These are phyloP conservation scores for Podilymbus podiceps DNA, from an alignment of 2,113 vertebrate species.

Conservation along the genomic window DNA sequence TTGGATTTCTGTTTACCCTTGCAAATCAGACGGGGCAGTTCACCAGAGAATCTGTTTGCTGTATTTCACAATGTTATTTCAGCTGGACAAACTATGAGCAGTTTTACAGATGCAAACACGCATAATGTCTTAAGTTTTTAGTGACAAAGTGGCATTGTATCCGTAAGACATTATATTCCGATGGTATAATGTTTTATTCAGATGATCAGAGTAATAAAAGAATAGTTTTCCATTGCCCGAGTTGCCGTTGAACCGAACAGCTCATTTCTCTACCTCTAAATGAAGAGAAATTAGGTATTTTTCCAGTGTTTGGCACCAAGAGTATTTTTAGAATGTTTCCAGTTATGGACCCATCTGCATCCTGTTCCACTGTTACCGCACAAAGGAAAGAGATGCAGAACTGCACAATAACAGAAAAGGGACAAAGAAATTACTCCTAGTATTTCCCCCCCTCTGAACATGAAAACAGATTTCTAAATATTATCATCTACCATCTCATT, in stretches of 20 bases:
- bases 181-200: neutral
- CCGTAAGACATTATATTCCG: neutral
- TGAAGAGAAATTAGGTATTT: neutral
- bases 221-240: neutral
- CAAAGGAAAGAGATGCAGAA: neutral
- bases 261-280: neutral
- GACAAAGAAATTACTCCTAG: neutral
- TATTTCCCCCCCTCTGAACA: neutral
- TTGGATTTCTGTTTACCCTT: neutral
- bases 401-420: neutral
- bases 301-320: neutral
- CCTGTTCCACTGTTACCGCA: neutral
- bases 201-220: neutral
- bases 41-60: neutral
- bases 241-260: neutral
- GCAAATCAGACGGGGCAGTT: neutral
- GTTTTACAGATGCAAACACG: neutral
- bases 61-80: neutral
- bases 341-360: constrained; percentile 5
- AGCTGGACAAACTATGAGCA: neutral
- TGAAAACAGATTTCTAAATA: constrained; percentile 9
- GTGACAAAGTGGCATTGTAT: neutral
- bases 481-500: neutral
- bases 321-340: neutral
- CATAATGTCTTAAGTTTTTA: neutral